Percentiles rank a stretch among this genome's conserved stretches.
Evolutionary conservation across 2,888 invertebrate genomes (phyloP).

Genomic region (Plebejus anna): DNA sequence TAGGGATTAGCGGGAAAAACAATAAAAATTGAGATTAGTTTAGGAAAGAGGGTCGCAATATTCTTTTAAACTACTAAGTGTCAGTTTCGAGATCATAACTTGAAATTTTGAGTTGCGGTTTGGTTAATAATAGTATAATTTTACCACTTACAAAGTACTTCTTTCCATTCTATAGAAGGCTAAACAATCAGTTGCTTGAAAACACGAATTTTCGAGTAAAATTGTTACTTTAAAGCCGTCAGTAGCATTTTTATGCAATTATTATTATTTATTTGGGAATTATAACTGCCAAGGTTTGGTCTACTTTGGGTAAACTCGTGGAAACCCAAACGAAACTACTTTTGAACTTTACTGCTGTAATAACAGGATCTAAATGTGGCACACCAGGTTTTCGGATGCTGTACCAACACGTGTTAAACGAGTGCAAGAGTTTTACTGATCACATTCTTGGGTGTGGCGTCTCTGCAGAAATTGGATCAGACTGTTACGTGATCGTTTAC

Average conservation of each 20-base stretch:
- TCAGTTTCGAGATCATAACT: background rate
- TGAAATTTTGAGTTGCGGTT: background rate
- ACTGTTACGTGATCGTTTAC: slow-evolving; percentile 21
- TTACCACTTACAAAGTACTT: background rate
- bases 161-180: background rate
- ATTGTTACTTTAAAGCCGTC: background rate
- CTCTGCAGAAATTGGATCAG: slow-evolving; percentile 24
- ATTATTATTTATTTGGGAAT: background rate
- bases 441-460: slow-evolving; percentile 28
- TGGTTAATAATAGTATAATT: background rate
- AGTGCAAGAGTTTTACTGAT: slow-evolving; percentile 15
- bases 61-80: background rate
- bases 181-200: background rate
- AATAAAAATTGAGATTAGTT: background rate
- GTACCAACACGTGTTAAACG: background rate
- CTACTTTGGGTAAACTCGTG: too few species aligned
- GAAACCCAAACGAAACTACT: too few species aligned
- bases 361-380: background rate
- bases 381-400: background rate
- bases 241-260: background rate
- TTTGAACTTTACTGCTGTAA: background rate
- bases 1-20: background rate
- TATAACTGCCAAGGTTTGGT: too few species aligned
- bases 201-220: background rate
- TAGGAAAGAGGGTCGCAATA: background rate